phyloP scores from a whole-genome alignment of 2,888 invertebrate genomes.

The Papilio elwesi region DNA sequence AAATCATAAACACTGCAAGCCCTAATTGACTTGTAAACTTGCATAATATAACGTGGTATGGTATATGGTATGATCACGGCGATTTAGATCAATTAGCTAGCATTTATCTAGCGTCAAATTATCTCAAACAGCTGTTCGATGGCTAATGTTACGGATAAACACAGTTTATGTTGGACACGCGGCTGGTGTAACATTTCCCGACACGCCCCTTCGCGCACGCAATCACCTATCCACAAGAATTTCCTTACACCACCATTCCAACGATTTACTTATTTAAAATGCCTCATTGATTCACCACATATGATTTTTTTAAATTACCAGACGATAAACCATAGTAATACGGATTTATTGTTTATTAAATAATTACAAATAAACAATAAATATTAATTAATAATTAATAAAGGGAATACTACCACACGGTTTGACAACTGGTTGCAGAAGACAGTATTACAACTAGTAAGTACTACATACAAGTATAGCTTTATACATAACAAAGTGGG shows the following conservation, averaged over 20 bases:
- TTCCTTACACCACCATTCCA: constrained; percentile 21
- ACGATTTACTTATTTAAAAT: neutral
- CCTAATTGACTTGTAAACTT: neutral
- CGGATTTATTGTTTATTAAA: too few species aligned
- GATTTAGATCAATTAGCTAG: neutral
- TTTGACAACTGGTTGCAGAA: too few species aligned
- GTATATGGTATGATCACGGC: constrained; percentile 4
- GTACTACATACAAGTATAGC: too few species aligned
- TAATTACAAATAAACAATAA: too few species aligned
- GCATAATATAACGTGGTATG: neutral
- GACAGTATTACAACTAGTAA: too few species aligned
- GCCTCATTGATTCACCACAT: too few species aligned
- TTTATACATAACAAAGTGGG: too few species aligned
- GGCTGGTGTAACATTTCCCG: constrained; percentile 3
- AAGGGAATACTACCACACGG: too few species aligned
- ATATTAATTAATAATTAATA: too few species aligned
- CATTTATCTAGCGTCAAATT: constrained; percentile 22
- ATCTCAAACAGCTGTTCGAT: constrained; percentile 19
- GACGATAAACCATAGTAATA: too few species aligned
- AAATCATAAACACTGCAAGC: neutral
- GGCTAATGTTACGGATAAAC: constrained; percentile 25
- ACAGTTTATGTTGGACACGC: constrained; percentile 7
- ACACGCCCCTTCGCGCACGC: constrained; percentile 19
- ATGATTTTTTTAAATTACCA: too few species aligned
- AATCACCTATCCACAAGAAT: neutral